These are phyloP conservation scores for Chascanopsetta lugubris DNA, from an alignment of 2,113 vertebrate genomes.

Conservation along the genomic window DNA sequence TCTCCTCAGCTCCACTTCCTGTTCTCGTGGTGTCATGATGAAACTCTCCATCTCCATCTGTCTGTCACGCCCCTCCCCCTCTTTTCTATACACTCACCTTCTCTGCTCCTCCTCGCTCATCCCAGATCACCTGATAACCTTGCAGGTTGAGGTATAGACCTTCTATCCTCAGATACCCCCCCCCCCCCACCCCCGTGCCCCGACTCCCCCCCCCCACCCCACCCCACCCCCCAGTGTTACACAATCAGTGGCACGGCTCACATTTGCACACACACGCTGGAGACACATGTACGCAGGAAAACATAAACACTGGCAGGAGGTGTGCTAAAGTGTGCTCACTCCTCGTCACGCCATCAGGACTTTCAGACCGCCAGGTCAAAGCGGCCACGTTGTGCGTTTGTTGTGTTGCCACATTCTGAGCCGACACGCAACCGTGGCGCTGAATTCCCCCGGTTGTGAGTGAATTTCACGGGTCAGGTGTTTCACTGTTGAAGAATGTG, in stretches of 20 bases:
- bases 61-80: background rate
- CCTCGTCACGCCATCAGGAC: constrained; percentile 7
- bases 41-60: background rate
- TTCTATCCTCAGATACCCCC: constrained; percentile 14
- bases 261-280: constrained; percentile 9
- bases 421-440: background rate
- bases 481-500: background rate
- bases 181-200: too few species aligned
- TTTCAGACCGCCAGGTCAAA: background rate
- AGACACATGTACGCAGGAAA: constrained; percentile 1
- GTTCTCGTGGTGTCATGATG: background rate
- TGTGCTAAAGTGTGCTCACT: constrained; percentile 1
- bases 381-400: background rate
- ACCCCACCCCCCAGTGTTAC: constrained; percentile 39
- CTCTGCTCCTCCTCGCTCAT: background rate
- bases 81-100: background rate
- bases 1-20: background rate
- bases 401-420: background rate
- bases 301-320: constrained; percentile 11
- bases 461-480: background rate
- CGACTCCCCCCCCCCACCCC: too few species aligned
- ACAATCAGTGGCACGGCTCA: constrained; percentile 22
- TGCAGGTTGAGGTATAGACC: constrained; percentile 15
- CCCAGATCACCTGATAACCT: constrained; percentile 19
- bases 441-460: background rate